phyloP scores from a whole-genome alignment of 2,797 vertebrate genomes.

The Manis crassicaudata region DNA sequence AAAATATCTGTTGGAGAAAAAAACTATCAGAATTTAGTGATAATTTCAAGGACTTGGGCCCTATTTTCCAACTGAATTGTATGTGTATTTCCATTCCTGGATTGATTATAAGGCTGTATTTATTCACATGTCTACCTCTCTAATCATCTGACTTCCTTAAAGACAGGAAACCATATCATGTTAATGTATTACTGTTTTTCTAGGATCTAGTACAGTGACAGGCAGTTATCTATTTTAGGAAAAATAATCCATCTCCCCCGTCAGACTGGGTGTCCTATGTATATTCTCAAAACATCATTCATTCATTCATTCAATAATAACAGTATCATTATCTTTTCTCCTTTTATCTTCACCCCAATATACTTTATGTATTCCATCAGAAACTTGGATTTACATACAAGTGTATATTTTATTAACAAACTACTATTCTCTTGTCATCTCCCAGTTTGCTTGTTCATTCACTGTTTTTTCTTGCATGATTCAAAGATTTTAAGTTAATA shows the following conservation, averaged over 20 bases:
- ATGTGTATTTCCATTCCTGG: background rate
- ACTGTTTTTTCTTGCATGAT: background rate
- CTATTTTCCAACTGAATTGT: background rate
- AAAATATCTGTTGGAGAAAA: background rate
- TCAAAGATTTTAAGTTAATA: conserved; percentile 33
- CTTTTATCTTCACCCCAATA: background rate
- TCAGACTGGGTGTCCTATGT: background rate
- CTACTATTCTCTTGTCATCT: background rate
- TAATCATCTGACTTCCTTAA: background rate
- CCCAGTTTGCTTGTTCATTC: background rate
- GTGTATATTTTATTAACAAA: background rate
- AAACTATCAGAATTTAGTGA: conserved; percentile 19
- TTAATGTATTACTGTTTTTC: background rate
- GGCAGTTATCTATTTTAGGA: background rate
- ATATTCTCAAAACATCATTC: conserved; percentile 27
- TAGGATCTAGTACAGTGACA: background rate
- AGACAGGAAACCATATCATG: background rate
- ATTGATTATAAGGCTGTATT: background rate
- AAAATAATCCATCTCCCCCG: background rate
- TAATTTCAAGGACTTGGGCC: background rate
- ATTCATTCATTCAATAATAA: background rate
- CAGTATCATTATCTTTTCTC: background rate
- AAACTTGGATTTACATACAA: background rate
- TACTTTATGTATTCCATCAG: background rate
- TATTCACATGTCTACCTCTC: background rate